phyloP scores from a whole-genome alignment of 23 tunicate species.

The Clavelina lepadiformis region DNA sequence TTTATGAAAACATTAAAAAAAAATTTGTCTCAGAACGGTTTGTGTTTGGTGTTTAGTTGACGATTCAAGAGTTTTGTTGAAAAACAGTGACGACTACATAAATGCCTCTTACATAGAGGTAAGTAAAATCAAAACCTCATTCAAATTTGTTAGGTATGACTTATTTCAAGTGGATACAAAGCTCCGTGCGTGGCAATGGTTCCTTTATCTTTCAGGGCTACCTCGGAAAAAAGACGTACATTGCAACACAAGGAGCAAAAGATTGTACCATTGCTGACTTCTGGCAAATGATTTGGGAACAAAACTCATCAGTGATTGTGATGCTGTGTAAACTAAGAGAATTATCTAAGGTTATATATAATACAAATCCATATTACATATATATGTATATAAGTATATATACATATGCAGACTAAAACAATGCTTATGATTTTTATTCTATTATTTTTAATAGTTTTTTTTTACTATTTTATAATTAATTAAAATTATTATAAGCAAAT shows the following conservation, averaged over 20 bases:
- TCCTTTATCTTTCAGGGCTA: constrained; percentile 16
- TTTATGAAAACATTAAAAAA: too few relatives aligned
- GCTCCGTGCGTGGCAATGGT: background rate
- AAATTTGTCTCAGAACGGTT: too few relatives aligned
- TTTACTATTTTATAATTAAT: too few relatives aligned
- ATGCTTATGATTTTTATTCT: too few relatives aligned
- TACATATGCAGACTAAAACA: too few relatives aligned
- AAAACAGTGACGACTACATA: constrained; percentile 23
- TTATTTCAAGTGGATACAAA: background rate
- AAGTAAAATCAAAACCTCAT: background rate
- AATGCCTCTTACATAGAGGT: constrained; percentile 61
- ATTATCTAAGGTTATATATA: constrained; percentile 31
- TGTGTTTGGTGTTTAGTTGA: too few relatives aligned
- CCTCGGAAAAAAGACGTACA: constrained; percentile 10
- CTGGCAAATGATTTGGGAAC: constrained; percentile 59
- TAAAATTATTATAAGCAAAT: too few relatives aligned
- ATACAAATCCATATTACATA: too few relatives aligned
- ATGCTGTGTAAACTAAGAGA: constrained; percentile 48
- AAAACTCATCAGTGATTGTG: constrained; percentile 16
- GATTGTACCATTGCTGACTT: constrained; percentile 33
- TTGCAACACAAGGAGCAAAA: constrained; percentile 61
- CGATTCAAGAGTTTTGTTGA: constrained; percentile 11
- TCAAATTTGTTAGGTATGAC: background rate
- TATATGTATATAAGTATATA: too few relatives aligned
- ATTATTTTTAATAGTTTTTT: too few relatives aligned